A percentile compares a stretch with the other conserved stretches of the same genome.
Evolutionary conservation across 1,140 invertebrate genomes (phyloP).

Genomic region (Diabrotica undecimpunctata): DNA sequence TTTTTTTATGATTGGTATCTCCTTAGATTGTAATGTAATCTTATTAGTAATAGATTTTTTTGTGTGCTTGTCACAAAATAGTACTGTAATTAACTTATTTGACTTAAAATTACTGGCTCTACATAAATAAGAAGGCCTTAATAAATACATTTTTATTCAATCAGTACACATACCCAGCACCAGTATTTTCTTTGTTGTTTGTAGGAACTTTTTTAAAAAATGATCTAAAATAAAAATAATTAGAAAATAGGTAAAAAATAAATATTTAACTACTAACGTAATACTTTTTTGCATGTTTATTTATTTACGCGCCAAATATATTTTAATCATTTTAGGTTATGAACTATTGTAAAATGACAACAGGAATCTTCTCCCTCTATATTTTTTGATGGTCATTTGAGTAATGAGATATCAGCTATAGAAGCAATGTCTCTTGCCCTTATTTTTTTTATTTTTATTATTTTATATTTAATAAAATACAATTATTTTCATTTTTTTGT

Average conservation of each 20-base stretch:
- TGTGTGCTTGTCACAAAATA: not conserved
- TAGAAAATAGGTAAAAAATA: not conserved
- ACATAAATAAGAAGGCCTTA: not conserved
- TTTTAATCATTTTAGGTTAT: not conserved
- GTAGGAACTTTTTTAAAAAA: constrained; percentile 14
- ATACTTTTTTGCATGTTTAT: constrained; percentile 10
- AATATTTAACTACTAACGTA: constrained; percentile 11
- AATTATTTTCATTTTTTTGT: no score
- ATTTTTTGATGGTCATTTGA: no score
- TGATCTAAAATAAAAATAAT: constrained; percentile 13
- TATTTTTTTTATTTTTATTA: no score
- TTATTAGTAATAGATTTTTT: not conserved
- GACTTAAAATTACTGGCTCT: not conserved
- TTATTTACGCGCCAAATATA: not conserved
- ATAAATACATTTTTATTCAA: not conserved
- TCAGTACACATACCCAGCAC: not conserved
- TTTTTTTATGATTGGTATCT: not conserved
- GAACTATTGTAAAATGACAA: no score
- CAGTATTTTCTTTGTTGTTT: constrained; percentile 3
- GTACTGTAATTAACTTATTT: not conserved
- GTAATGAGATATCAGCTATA: no score
- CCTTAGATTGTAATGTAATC: not conserved
- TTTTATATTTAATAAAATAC: no score
- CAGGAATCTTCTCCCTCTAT: no score
- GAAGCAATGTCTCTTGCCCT: no score